Conservation (phyloP, 2,797 vertebrate species). For the Cottoperca gobio region DNA sequence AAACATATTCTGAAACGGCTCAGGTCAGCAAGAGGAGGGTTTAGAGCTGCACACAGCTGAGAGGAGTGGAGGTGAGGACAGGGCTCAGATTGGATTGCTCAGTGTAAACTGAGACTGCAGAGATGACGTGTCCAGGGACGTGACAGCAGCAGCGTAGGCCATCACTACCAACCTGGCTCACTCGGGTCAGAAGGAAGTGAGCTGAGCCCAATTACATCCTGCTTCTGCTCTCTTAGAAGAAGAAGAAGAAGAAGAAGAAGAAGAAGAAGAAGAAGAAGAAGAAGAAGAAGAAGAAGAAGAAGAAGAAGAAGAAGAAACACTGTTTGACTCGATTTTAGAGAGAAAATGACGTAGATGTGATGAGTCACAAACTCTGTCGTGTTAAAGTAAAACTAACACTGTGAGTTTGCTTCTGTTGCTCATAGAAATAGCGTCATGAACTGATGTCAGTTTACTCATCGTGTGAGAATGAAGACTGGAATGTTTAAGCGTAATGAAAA, state of each 20-base stretch:
- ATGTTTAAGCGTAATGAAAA: not conserved
- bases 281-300: too few species aligned
- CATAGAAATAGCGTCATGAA: too few species aligned
- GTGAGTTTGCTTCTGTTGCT: too few species aligned
- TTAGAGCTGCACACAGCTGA: not conserved
- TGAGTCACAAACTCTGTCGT: constrained; percentile 5
- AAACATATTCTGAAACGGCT: not conserved
- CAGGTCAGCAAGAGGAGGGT: constrained; percentile 1
- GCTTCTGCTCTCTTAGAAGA: not conserved
- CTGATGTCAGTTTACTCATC: too few species aligned
- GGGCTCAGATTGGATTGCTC: constrained; percentile 34
- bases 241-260: too few species aligned
- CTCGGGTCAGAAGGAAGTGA: constrained; percentile 9
- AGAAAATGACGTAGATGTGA: not conserved
- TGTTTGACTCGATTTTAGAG: not conserved
- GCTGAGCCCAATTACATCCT: not conserved
- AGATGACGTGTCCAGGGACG: constrained; percentile 40
- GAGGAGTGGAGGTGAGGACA: constrained; percentile 16
- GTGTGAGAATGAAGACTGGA: not conserved
- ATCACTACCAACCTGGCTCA: not conserved
- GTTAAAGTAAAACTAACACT: not conserved
- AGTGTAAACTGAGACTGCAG: constrained; percentile 57
- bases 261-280: too few species aligned
- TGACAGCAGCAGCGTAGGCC: constrained; percentile 40
- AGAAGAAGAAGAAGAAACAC: too few species aligned